Percentiles rank a stretch among this genome's conserved stretches.
phyloP scores from a whole-genome alignment of 2,797 vertebrate species.

The Sebastes vulpes region DNA sequence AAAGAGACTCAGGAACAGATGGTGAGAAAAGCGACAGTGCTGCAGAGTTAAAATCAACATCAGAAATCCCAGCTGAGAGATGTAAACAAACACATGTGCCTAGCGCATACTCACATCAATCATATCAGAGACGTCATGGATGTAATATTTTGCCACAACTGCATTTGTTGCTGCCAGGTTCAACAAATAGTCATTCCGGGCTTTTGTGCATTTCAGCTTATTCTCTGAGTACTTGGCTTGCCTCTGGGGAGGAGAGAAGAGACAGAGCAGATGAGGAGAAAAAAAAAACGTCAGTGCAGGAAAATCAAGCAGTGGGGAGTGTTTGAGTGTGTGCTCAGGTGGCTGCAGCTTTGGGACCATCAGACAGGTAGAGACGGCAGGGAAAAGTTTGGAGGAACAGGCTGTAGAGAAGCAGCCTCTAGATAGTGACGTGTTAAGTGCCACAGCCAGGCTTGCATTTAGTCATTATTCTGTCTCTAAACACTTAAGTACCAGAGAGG shows the following conservation, averaged over 20 bases:
- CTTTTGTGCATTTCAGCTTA: conserved; percentile 99
- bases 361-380: conserved; percentile 19
- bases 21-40: conserved; percentile 63
- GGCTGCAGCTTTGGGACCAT: conserved; percentile 28
- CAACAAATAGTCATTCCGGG: conserved; percentile 97
- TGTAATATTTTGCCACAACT: conserved; percentile 97
- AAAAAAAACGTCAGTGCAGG: conserved; percentile 33
- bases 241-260: conserved; percentile 86
- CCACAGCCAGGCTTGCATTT: conserved; percentile 15
- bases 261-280: conserved; percentile 42
- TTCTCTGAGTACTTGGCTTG: conserved; percentile 99
- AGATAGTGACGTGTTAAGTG: conserved; percentile 14
- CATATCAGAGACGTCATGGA: conserved; percentile 98
- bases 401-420: conserved; percentile 21
- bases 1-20: conserved; percentile 65
- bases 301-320: conserved; percentile 17
- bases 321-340: conserved; percentile 27
- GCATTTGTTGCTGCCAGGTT: conserved; percentile 97
- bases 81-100: conserved; percentile 68
- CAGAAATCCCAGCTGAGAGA: conserved; percentile 64
- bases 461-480: conserved; percentile 21
- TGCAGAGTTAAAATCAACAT: conserved; percentile 64
- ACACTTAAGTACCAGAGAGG: background rate
- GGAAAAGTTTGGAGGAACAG: conserved; percentile 14
- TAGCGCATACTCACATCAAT: conserved; percentile 92